These are phyloP conservation scores for Cirrhinus mrigala DNA, from an alignment of 2,797 vertebrate species.

Conservation along the genomic window DNA sequence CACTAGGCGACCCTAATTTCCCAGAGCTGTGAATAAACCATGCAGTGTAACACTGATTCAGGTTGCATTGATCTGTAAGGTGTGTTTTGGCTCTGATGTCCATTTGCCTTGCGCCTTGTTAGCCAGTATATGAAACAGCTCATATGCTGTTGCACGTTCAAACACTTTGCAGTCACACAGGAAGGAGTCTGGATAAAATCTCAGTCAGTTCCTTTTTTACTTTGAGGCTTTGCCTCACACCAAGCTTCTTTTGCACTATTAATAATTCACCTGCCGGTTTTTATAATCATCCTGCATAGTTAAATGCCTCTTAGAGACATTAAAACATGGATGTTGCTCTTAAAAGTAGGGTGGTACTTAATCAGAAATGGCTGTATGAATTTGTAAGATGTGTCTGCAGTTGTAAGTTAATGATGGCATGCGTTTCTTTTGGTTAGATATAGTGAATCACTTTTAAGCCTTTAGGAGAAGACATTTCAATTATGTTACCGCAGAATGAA, in stretches of 20 bases:
- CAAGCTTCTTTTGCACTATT: neutral
- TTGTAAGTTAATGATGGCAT: neutral
- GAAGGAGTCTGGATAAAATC: conserved; percentile 14
- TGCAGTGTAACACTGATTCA: neutral
- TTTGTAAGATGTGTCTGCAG: neutral
- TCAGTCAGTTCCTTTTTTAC: conserved; percentile 12
- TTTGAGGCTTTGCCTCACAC: conserved; percentile 11
- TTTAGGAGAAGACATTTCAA: neutral
- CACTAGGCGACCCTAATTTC: neutral
- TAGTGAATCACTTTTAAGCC: neutral
- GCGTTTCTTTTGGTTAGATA: neutral
- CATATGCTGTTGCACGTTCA: neutral
- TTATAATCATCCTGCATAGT: conserved; percentile 37
- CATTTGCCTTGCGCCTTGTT: conserved; percentile 10
- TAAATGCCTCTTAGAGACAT: conserved; percentile 26
- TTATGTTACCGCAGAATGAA: neutral
- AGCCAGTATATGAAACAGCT: neutral
- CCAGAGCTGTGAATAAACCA: neutral
- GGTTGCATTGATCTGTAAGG: neutral
- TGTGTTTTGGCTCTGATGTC: neutral
- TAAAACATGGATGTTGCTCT: neutral
- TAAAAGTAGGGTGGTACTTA: conserved; percentile 1
- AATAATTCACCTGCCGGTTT: conserved; percentile 47
- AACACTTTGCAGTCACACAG: neutral
- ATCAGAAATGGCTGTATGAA: conserved; percentile 6